Percentiles rank a stretch among this genome's conserved stretches.
Evolutionary conservation across 1,140 invertebrate species (phyloP).

Genomic region (Helicoverpa zea): DNA sequence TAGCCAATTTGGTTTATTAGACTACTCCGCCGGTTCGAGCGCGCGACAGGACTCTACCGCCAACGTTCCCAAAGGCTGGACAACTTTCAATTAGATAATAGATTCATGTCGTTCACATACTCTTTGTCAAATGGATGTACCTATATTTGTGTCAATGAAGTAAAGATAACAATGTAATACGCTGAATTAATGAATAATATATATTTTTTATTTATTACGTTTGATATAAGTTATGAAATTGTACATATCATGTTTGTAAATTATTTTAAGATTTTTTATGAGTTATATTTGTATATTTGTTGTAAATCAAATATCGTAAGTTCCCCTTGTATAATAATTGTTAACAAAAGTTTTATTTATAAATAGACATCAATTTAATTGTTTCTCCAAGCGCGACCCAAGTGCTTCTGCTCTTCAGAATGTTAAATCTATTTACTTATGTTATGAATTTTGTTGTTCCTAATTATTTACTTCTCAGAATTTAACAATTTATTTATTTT

Average conservation of each 20-base stretch:
- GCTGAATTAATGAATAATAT: slow-evolving; percentile 25
- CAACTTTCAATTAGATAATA: slow-evolving; percentile 74
- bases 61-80: slow-evolving; percentile 78
- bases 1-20: slow-evolving; percentile 79
- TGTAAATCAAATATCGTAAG: slow-evolving; percentile 46
- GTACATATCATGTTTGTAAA: slow-evolving; percentile 80
- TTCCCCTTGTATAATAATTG: slow-evolving; percentile 37
- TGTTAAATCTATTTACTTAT: slow-evolving; percentile 54
- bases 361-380: slow-evolving; percentile 18
- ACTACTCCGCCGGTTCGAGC: slow-evolving; percentile 68
- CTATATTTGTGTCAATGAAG: slow-evolving; percentile 57
- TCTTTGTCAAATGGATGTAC: slow-evolving; percentile 21
- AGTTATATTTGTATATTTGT: slow-evolving; percentile 61
- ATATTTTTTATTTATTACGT: slow-evolving; percentile 58
- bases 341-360: slow-evolving; percentile 21
- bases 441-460: slow-evolving; percentile 52
- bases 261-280: slow-evolving; percentile 58
- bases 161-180: slow-evolving; percentile 19
- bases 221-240: slow-evolving; percentile 60
- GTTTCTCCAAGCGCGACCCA: slow-evolving; percentile 51
- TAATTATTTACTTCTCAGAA: slow-evolving; percentile 43
- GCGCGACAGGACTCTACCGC: slow-evolving; percentile 59
- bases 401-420: slow-evolving; percentile 62
- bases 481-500: slow-evolving; percentile 14
- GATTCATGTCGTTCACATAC: slow-evolving; percentile 29